Evolutionary conservation across 2,113 vertebrate species (phyloP).

Genomic region (Percina caprodes): DNA sequence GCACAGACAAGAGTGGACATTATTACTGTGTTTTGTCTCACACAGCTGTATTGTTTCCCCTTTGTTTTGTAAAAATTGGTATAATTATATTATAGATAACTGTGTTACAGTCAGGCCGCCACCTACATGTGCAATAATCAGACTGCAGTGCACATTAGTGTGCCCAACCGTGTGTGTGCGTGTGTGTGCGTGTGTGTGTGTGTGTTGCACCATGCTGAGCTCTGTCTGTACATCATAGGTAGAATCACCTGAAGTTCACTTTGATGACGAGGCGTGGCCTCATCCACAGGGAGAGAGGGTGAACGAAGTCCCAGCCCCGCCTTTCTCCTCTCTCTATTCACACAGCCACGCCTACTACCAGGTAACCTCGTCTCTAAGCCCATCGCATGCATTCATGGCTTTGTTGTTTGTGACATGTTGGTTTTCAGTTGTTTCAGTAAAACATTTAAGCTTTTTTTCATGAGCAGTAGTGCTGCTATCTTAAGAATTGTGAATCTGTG

Average conservation of each 20-base stretch:
- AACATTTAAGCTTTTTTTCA: not conserved
- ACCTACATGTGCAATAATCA: not conserved
- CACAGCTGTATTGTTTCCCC: not conserved
- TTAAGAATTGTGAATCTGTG: not conserved
- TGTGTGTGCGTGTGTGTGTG: constrained; percentile 20
- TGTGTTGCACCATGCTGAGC: constrained; percentile 53
- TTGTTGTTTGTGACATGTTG: not conserved
- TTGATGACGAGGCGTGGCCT: constrained; percentile 74
- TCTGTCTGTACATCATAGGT: constrained; percentile 77
- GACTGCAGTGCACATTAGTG: not conserved
- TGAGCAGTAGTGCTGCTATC: not conserved
- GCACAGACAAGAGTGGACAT: not conserved
- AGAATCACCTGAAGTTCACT: constrained; percentile 76
- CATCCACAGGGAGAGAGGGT: constrained; percentile 69
- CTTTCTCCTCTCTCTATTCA: constrained; percentile 78
- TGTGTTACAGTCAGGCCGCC: not conserved
- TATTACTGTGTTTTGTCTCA: not conserved
- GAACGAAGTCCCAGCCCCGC: constrained; percentile 66
- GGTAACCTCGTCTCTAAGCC: constrained; percentile 63
- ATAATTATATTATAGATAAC: not conserved
- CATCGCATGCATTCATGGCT: constrained; percentile 33
- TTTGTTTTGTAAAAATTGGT: not conserved
- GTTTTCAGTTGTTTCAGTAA: not conserved
- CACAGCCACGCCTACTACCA: constrained; percentile 76
- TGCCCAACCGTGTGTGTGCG: constrained; percentile 9